phyloP scores from a whole-genome alignment of 2,113 vertebrate species.

The Hydrolagus affinis region DNA sequence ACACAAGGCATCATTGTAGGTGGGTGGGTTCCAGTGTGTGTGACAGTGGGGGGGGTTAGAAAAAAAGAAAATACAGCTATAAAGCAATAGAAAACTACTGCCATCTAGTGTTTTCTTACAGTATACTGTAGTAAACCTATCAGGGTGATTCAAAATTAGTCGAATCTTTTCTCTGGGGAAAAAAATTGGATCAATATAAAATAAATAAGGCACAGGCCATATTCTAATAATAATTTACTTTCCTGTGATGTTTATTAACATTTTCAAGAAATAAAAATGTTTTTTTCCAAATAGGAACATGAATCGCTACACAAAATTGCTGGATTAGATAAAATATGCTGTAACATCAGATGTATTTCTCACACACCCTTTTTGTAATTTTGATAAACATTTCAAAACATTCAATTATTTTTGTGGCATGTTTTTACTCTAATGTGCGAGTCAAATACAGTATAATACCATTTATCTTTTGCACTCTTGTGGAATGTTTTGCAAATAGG shows the following conservation, averaged over 20 bases:
- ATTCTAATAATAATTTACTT: background rate
- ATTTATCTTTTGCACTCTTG: background rate
- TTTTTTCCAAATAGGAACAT: background rate
- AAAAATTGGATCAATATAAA: too few species aligned
- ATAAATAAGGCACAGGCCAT: background rate
- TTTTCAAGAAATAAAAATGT: background rate
- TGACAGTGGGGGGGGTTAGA: background rate
- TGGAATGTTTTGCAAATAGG: background rate
- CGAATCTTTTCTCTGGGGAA: too few species aligned
- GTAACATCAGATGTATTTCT: background rate
- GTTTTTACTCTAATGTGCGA: background rate
- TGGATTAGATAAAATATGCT: background rate
- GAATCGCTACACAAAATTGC: too few species aligned
- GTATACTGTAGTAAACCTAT: background rate
- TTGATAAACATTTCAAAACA: background rate
- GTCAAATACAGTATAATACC: background rate
- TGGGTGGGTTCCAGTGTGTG: background rate
- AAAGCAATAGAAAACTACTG: conserved; percentile 28
- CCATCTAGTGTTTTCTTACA: conserved; percentile 30
- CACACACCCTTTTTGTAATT: background rate
- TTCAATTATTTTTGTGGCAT: background rate
- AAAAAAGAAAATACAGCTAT: conserved; percentile 1
- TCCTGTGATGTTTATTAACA: background rate
- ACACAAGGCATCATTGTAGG: conserved; percentile 7
- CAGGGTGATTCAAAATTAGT: too few species aligned